Evolutionary conservation across 2,888 invertebrate genomes (phyloP), one percentile per base, ranked within the genome.

Genomic region (Notodonta ziczac): DNA sequence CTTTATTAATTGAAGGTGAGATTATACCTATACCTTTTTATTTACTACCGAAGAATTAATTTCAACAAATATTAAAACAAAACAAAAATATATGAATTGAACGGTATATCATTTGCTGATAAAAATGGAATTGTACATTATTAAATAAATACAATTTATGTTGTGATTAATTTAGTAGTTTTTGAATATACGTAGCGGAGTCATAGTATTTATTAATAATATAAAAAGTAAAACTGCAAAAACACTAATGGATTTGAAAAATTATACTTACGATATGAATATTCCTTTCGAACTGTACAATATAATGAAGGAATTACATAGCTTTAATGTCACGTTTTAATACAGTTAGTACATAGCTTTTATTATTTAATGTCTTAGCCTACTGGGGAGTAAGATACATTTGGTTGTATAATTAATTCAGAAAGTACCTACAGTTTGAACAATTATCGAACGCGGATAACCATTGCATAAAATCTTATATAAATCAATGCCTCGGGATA

Each of bases 241-340:
- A 75, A 83, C 92, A 92, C 92, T 91, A 87, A 92, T 67, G 92
- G 92, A 93, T 93, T 93, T 93, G 92, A 92, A 85, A 85, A 74
- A 80, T 73, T 81, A 82, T 81, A 83, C 66, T 77, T 66, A 78
- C 74, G 63, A 78, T 76, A 74, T 75, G 78, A 73, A 72, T 70
- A 82, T 81, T 81, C 82, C 81, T 81, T 81, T 77, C 63, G 56
- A 62, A 59, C 69, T 80, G 76, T 82, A 82, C 70, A 69, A 81
- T 81, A 83, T 75, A 72, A 73, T 65, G 73, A 84, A 80, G 81
- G 81, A 81, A 83, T 86, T 82, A 78, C 77, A 79, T 86, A 88
- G 85, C 82, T 84, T 85, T 86, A 86, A 83, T 74, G 67, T 73
- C 75, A 67, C 42, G 42, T 42, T 10, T 42, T 42, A 35, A 24